phyloP scores from a whole-genome alignment of 1,140 invertebrate genomes.

The Euglossa dilemma region DNA sequence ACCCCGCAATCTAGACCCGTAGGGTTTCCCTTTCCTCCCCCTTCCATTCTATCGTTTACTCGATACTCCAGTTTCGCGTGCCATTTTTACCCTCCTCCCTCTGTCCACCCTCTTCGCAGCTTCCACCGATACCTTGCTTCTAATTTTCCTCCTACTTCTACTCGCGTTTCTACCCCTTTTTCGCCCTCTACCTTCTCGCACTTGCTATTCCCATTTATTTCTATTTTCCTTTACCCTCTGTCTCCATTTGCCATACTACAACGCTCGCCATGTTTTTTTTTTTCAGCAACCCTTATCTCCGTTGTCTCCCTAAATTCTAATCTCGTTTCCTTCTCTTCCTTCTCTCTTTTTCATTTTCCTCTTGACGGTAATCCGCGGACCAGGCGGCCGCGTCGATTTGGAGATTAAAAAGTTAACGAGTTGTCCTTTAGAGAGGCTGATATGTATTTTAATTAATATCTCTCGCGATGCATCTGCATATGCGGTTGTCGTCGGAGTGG shows the following conservation, averaged over 20 bases:
- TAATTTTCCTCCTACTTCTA: neutral
- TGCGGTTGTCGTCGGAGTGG: too few species aligned
- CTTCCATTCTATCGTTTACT: conserved; percentile 6
- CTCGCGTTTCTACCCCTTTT: neutral
- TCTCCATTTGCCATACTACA: too few species aligned
- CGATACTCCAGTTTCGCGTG: neutral
- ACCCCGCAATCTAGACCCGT: neutral
- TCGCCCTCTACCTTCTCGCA: neutral
- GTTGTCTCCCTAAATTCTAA: neutral
- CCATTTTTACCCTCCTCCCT: neutral
- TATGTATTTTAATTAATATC: too few species aligned
- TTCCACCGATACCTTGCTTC: neutral
- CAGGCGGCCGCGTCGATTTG: too few species aligned
- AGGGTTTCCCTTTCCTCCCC: neutral
- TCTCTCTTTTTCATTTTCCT: neutral
- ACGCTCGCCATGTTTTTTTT: neutral
- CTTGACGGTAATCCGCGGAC: too few species aligned
- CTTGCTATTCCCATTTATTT: neutral
- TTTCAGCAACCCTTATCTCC: neutral
- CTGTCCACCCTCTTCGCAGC: neutral
- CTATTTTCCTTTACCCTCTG: neutral
- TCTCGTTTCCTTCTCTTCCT: neutral
- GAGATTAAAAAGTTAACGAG: too few species aligned
- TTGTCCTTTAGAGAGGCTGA: too few species aligned
- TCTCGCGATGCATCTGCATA: too few species aligned